phyloP scores from a whole-genome alignment of 2,888 invertebrate species.

The Geophilus truncorum region DNA sequence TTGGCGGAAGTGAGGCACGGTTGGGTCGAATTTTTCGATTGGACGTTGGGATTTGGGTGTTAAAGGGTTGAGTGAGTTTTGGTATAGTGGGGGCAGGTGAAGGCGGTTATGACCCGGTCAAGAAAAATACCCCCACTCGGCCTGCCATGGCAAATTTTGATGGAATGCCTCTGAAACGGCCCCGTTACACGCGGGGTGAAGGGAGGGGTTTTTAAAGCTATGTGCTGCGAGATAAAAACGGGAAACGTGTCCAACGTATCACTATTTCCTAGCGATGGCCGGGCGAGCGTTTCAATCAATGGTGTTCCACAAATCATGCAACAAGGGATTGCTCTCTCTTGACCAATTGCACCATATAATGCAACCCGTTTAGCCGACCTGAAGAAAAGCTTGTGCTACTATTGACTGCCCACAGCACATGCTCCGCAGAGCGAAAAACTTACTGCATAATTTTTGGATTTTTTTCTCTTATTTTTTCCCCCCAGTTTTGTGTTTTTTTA shows the following conservation, averaged over 20 bases:
- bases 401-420: constrained; percentile 28
- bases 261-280: constrained; percentile 6
- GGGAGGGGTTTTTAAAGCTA: constrained; percentile 27
- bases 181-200: neutral
- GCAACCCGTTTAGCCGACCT: neutral
- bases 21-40: neutral
- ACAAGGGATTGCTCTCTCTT: constrained; percentile 31
- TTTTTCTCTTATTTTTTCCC: neutral
- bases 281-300: constrained; percentile 27
- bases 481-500: neutral
- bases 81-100: constrained; percentile 3
- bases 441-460: constrained; percentile 25
- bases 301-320: constrained; percentile 30
- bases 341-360: constrained; percentile 29
- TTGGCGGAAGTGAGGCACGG: neutral
- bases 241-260: constrained; percentile 32
- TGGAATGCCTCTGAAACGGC: constrained; percentile 30
- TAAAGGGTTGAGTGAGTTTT: neutral
- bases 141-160: constrained; percentile 33
- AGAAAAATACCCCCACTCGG: constrained; percentile 10
- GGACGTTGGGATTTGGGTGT: neutral
- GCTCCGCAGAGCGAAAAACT: constrained; percentile 5
- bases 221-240: constrained; percentile 32
- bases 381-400: neutral
- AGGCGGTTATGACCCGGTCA: neutral